Percentiles rank a stretch among this genome's conserved stretches.
Conservation (phyloP, 2,113 vertebrate species). For the Phaetusa simplex region DNA sequence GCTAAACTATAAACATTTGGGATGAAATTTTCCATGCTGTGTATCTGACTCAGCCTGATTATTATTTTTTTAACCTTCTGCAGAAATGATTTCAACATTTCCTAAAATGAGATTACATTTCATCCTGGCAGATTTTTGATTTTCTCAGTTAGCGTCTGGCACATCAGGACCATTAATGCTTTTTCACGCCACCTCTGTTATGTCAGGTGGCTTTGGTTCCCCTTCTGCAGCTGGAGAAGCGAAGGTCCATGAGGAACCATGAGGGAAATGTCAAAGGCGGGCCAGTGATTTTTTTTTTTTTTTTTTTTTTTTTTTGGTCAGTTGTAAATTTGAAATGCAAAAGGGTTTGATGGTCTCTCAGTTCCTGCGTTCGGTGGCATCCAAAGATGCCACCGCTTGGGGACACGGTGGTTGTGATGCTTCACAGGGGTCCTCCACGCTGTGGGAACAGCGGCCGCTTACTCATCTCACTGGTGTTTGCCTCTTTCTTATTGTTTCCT, state of each 20-base stretch:
- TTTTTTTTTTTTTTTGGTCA: background rate
- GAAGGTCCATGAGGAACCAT: accelerated
- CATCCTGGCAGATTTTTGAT: background rate
- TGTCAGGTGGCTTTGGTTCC: background rate
- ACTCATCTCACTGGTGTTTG: too few species aligned
- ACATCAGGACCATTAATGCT: background rate
- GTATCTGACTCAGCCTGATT: background rate
- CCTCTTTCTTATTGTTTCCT: background rate
- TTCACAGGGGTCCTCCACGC: accelerated
- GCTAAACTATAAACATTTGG: background rate
- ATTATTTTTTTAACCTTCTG: constrained; percentile 5
- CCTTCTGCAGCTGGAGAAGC: background rate
- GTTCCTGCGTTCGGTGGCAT: accelerated
- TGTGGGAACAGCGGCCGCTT: accelerated
- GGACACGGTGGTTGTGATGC: accelerated
- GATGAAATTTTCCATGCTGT: constrained; percentile 35
- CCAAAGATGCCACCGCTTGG: background rate
- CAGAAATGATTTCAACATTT: background rate
- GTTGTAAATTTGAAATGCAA: background rate
- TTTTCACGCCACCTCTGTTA: constrained; percentile 4
- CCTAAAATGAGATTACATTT: background rate
- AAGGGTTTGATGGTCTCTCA: background rate
- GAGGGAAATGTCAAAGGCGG: background rate
- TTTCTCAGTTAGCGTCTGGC: background rate
- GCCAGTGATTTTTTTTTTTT: background rate